Evolutionary conservation across 2,113 vertebrate genomes (phyloP).

Genomic region (Laterallus jamaicensis): DNA sequence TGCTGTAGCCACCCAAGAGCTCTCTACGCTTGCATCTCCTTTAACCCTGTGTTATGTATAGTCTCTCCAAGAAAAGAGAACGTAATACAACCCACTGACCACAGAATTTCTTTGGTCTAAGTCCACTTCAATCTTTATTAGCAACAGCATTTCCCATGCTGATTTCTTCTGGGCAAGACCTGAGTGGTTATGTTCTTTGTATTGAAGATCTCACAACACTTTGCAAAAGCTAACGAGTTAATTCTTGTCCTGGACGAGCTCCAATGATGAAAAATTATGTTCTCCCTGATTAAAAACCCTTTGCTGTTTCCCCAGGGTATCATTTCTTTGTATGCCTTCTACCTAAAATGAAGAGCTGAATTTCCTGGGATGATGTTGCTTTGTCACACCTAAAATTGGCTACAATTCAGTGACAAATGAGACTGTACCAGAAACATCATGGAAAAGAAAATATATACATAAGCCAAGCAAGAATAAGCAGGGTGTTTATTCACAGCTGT

Average conservation of each 20-base stretch:
- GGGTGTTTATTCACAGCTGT: background rate
- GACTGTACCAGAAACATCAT: background rate
- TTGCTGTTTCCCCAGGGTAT: background rate
- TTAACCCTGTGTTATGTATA: background rate
- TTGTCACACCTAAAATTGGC: background rate
- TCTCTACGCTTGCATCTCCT: background rate
- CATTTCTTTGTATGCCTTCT: background rate
- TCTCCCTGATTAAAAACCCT: background rate
- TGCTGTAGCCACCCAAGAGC: conserved; percentile 14
- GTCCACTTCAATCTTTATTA: background rate
- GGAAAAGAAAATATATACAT: background rate
- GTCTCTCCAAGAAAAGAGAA: background rate
- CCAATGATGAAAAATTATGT: background rate
- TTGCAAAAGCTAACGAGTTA: conserved; percentile 6
- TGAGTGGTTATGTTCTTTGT: background rate
- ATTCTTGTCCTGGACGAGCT: background rate
- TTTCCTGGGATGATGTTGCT: background rate
- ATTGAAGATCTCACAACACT: background rate
- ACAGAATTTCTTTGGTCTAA: accelerated
- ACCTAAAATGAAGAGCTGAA: background rate
- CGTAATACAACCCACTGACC: accelerated
- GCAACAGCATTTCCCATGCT: background rate
- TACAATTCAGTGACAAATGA: background rate
- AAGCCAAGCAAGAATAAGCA: background rate
- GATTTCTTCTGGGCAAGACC: background rate